Percentiles rank a stretch among this genome's conserved stretches.
These are phyloP conservation scores for Typhlomys cinereus DNA, from an alignment of 2,113 vertebrate species.

Conservation along the genomic window DNA sequence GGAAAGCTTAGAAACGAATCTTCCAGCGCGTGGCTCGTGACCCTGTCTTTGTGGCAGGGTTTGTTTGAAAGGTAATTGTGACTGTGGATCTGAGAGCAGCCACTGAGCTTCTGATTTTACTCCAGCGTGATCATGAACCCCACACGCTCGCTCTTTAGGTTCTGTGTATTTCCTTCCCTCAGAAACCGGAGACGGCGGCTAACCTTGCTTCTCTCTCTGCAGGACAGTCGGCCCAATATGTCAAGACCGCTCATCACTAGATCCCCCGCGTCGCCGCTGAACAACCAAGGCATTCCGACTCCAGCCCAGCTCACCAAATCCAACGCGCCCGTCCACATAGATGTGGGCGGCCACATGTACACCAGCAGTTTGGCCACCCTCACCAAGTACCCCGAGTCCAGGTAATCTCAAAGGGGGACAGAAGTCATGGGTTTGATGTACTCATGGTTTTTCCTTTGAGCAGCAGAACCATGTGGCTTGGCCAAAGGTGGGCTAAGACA, in stretches of 20 bases:
- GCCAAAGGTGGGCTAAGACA: accelerated
- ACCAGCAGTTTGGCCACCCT: conserved; percentile 99
- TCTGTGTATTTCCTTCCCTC: conserved; percentile 19
- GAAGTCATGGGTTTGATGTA: conserved; percentile 29
- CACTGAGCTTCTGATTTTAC: conserved; percentile 9
- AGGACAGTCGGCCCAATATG: conserved; percentile 99
- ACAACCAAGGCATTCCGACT: conserved; percentile 98
- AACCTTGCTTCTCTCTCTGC: conserved; percentile 85
- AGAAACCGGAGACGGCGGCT: conserved; percentile 67
- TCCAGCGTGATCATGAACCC: neutral
- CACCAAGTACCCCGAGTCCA: conserved; percentile 95
- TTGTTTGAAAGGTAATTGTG: conserved; percentile 4
- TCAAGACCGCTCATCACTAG: conserved; percentile 99
- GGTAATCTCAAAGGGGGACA: conserved; percentile 83
- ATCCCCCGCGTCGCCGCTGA: conserved; percentile 98
- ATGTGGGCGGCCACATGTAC: conserved; percentile 99
- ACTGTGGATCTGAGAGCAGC: neutral
- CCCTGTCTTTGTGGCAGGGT: conserved; percentile 21
- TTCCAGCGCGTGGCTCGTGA: neutral
- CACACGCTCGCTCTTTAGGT: conserved; percentile 5
- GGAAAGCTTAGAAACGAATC: conserved; percentile 21
- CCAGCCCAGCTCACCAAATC: conserved; percentile 99
- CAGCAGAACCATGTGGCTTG: neutral
- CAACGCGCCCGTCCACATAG: conserved; percentile 97
- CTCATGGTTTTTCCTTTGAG: conserved; percentile 41